phyloP scores from a whole-genome alignment of 2,888 invertebrate species.

The Scaptomyza tumidula region DNA sequence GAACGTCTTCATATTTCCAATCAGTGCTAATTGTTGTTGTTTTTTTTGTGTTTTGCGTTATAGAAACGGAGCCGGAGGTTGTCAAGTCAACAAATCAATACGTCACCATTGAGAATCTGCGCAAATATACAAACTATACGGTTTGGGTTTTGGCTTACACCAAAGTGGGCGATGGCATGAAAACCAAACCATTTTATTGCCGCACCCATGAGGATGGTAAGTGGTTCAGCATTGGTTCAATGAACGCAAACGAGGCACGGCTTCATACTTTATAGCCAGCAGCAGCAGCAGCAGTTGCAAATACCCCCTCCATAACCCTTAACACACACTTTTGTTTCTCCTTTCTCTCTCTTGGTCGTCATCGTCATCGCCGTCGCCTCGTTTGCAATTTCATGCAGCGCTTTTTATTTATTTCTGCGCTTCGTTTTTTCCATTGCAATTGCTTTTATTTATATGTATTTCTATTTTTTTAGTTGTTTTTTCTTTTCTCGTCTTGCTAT shows the following conservation, averaged over 20 bases:
- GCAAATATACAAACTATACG: slow-evolving; percentile 96
- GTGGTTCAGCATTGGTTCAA: slow-evolving; percentile 70
- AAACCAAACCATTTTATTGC: slow-evolving; percentile 93
- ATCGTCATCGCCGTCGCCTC: slow-evolving; percentile 49
- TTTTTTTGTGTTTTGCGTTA: slow-evolving; percentile 9
- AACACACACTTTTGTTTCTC: background rate
- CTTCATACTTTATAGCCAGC: slow-evolving; percentile 4
- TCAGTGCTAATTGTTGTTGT: slow-evolving; percentile 64
- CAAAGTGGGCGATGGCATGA: slow-evolving; percentile 94
- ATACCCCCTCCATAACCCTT: background rate
- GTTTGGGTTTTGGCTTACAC: slow-evolving; percentile 95
- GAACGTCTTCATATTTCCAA: slow-evolving; percentile 59
- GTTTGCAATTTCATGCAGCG: slow-evolving; percentile 65
- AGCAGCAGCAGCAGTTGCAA: background rate
- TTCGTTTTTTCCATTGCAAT: slow-evolving; percentile 41
- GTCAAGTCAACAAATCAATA: slow-evolving; percentile 87
- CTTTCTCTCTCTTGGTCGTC: background rate
- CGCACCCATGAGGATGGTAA: slow-evolving; percentile 95
- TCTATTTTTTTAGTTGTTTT: background rate
- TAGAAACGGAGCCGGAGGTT: slow-evolving; percentile 90
- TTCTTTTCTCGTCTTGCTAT: slow-evolving; percentile 1
- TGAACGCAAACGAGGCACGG: slow-evolving; percentile 73
- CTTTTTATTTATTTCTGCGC: slow-evolving; percentile 36
- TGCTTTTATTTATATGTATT: slow-evolving; percentile 44
- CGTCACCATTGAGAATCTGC: slow-evolving; percentile 88